phyloP scores from a whole-genome alignment of 2,888 invertebrate species.

The Sericinus montela region DNA sequence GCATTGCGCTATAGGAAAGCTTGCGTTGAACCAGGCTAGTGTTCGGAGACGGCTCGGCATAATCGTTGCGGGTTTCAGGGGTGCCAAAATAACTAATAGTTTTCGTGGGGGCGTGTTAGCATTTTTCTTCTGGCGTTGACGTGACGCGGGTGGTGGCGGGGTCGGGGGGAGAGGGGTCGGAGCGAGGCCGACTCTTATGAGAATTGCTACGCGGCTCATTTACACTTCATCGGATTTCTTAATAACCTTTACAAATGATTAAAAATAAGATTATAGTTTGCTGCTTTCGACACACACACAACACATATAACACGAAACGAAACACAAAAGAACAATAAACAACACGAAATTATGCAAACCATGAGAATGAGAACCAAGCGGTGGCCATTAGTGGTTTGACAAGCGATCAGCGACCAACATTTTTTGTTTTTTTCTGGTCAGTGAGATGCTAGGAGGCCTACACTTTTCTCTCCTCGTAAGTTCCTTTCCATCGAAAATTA shows the following conservation, averaged over 20 bases:
- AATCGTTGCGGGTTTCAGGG: constrained; percentile 65
- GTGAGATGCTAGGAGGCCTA: too few relatives aligned
- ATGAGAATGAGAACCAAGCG: too few relatives aligned
- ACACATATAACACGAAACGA: too few relatives aligned
- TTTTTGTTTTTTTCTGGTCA: too few relatives aligned
- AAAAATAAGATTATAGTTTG: constrained; percentile 21
- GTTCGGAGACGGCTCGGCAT: constrained; percentile 42
- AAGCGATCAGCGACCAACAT: too few relatives aligned
- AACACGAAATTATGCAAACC: too few relatives aligned
- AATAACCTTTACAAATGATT: constrained; percentile 43
- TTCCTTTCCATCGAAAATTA: too few relatives aligned
- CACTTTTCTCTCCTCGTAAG: too few relatives aligned
- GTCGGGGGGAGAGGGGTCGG: constrained; percentile 21
- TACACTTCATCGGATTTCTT: constrained; percentile 74
- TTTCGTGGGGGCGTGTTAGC: constrained; percentile 79
- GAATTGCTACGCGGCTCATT: constrained; percentile 71
- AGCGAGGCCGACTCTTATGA: constrained; percentile 52
- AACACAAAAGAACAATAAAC: too few relatives aligned
- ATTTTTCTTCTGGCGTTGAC: constrained; percentile 79
- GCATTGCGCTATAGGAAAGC: constrained; percentile 1
- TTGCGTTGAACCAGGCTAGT: constrained; percentile 15
- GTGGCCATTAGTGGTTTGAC: too few relatives aligned
- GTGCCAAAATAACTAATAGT: constrained; percentile 80
- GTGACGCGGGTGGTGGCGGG: constrained; percentile 41
- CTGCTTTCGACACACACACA: background rate